Evolutionary conservation across 2,797 vertebrate species (phyloP).

Genomic region (Lutjanus campechanus): DNA sequence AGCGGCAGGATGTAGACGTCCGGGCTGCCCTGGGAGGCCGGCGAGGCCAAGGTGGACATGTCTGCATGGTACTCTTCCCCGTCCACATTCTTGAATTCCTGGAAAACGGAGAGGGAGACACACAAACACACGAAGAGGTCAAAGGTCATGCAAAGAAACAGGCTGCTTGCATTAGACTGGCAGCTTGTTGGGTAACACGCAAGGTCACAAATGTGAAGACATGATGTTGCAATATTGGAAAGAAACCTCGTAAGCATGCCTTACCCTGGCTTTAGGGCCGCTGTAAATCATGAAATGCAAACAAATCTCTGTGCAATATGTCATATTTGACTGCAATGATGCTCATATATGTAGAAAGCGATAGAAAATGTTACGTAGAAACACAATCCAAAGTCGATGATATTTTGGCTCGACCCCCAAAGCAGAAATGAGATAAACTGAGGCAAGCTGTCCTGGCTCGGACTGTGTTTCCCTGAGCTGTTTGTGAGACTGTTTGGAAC

Average conservation of each 20-base stretch:
- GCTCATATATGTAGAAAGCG: background rate
- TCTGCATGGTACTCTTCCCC: slow-evolving; percentile 91
- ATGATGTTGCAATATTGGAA: too few species aligned
- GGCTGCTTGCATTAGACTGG: background rate
- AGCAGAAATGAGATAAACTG: slow-evolving; percentile 28
- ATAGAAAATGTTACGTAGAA: background rate
- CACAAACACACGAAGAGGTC: background rate
- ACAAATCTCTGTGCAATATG: background rate
- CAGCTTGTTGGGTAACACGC: background rate
- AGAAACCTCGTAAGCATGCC: background rate
- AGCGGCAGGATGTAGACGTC: slow-evolving; percentile 97
- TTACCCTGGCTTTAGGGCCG: background rate
- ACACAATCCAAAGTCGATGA: background rate
- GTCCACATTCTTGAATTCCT: slow-evolving; percentile 97
- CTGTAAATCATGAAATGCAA: background rate
- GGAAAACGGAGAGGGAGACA: slow-evolving; percentile 23
- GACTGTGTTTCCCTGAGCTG: slow-evolving; percentile 22
- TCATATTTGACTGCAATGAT: background rate
- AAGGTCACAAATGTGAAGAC: background rate
- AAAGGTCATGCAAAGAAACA: background rate
- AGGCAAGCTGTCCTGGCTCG: slow-evolving; percentile 48
- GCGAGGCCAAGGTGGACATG: slow-evolving; percentile 90
- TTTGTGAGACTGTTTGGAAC: slow-evolving; percentile 40
- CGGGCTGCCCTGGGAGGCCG: slow-evolving; percentile 88
- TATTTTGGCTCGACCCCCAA: slow-evolving; percentile 6